Evolutionary conservation across 2,113 vertebrate species (phyloP), one percentile per base, ranked within the genome.

Genomic region (Aegithalos caudatus): DNA sequence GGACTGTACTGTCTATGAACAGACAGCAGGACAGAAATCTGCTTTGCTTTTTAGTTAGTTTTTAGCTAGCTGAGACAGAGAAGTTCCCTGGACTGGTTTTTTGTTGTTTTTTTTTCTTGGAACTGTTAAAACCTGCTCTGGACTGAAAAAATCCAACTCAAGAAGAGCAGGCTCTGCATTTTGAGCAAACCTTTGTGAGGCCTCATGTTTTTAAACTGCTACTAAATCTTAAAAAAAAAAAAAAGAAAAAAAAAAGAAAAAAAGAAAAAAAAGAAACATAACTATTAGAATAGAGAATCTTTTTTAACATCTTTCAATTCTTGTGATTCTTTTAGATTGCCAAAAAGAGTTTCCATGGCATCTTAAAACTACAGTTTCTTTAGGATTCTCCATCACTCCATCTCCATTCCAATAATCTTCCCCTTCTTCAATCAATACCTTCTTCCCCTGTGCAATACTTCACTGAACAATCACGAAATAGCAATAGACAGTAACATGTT

Each of bases 351-450:
- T 91, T 78, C 60, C 40, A 35, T 8, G 60, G 29, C 19, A 38
- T 44, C 20, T 58, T 54, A 6, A 4, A 77, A 38, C 12, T n/a
- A 40, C 5, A 15, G 20, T 22, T 80, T 67, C 44, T 86, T 73
- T 16, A 74, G 33, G 27, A 35, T 50, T 74, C 37, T 61, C 48
- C 35, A 82, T 40, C 29, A 80, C 14, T 37, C 10, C 6, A 29
- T 48, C 29, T 65, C 22, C 22, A 33, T 64, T 73, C 23, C 22
- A 81, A 29, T 56, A 71, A 64, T 84, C 35, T 27, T 82, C 38
- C 10, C 0, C 1, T 37, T 70, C 33, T 50, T 67, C 13, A 4
- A 3, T n/a, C n/a, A n/a, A n/a, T n/a, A n/a, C n/a, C n/a, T n/a
- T n/a, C n/a, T n/a, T n/a, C n/a, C n/a, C n/a, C n/a, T 8, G 14